Evolutionary conservation across 2,113 vertebrate species (phyloP), one percentile per base, ranked within the genome.

Genomic region (Rhynchomys soricoides): DNA sequence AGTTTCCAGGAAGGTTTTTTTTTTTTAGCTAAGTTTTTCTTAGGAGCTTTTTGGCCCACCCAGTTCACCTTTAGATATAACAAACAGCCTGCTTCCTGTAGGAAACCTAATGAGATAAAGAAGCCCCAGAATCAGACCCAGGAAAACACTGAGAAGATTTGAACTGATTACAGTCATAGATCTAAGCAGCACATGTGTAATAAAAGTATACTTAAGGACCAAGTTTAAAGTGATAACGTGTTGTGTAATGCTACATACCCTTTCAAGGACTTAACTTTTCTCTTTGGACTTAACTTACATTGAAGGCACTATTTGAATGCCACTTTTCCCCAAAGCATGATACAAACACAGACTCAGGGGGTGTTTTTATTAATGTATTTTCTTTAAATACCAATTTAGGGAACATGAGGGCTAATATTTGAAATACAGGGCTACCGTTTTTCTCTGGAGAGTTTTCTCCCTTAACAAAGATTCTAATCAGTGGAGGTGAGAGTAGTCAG

Each of bases 1-100:
- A 37, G 37, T 40, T 74, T 81, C 31, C 66, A 21, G 16, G 57
- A 71, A 93, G 62, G 64, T 57, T 43, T 52, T 74, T 43, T 52
- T 74, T 88, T 66, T 59, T 75, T 89, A 59, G 64, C 85, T 93
- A 8, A 68, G 29, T 3, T n/a, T 90, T 77, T 83, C 83, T 37
- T 45, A 45, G n/a, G 90, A 89, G 55, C 24, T 48, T 62, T 89
- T 24, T 62, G 57, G 82, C 43, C 70, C 2, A 66, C 45, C 45
- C 31, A 64, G 21, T 40, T 96, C 50, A 24, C 21, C 22, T 29
- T 24, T 4, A 1, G 10, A 10, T 40, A 9, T 74, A 37, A 1
- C 66, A 66, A 62, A 1, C 66, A 66, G 43, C 45, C 59, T 90
- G 2, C 86, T n/a, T 57, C 66, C 68, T 77, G 3, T 57, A 12